Evolutionary conservation across 2,888 invertebrate species (phyloP).

Genomic region (Nebria brevicollis): DNA sequence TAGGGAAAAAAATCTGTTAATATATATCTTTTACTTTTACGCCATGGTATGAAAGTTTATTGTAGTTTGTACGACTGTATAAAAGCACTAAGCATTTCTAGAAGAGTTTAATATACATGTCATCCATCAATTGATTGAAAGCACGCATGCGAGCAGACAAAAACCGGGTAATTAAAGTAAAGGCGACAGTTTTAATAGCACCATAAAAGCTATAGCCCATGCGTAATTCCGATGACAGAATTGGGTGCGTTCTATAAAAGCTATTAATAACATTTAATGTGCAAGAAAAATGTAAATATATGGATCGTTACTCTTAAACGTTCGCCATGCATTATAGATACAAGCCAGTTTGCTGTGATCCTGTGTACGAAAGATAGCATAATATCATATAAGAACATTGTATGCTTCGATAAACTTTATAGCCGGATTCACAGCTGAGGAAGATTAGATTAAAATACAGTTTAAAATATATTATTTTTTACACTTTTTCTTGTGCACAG

Average conservation of each 20-base stretch:
- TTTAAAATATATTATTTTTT: not conserved
- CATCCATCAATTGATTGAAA: not conserved
- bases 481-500: not conserved
- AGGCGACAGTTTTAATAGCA: not conserved
- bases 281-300: conserved; percentile 10
- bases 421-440: conserved; percentile 1
- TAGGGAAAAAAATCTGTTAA: no score
- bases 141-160: not conserved
- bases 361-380: not conserved
- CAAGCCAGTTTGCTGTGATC: not conserved
- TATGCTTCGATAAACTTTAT: conserved; percentile 1
- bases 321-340: not conserved
- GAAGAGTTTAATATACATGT: not conserved
- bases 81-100: not conserved
- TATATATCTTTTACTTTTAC: no score
- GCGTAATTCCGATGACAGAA: conserved; percentile 12
- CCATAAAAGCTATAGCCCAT: conserved; percentile 1
- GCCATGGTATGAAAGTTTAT: not conserved
- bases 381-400: not conserved
- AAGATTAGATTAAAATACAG: conserved; percentile 1
- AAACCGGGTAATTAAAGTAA: conserved; percentile 3
- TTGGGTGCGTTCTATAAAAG: conserved; percentile 8
- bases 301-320: conserved; percentile 6
- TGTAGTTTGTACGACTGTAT: not conserved
- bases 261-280: conserved; percentile 13